Evolutionary conservation across 2,113 vertebrate genomes (phyloP), one percentile per base, ranked within the genome.

Genomic region (Hippocampus comes): DNA sequence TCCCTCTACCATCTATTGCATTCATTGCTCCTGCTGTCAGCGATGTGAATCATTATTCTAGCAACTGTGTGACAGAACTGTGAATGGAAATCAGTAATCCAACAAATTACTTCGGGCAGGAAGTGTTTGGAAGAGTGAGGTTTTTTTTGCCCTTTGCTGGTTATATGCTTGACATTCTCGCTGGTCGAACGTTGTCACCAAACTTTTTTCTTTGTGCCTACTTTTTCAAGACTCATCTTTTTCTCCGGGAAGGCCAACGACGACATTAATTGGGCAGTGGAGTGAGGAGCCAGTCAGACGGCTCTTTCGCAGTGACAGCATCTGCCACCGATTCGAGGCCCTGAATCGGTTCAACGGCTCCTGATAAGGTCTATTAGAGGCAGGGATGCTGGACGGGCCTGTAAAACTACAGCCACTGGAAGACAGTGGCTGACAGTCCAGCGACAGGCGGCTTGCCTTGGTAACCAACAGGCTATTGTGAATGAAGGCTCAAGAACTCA

Each of bases 361-460:
- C 70, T 74, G 75, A 80, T 76, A 74, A 74, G 67, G 74, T 79
- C 79, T 71, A 79, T 75, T 77, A 79, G 79, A 83, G 70, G 42
- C 69, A 77, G 51, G 30, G 25, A 23, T 21, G 55, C 57, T 46
- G 72, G 75, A 78, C 61, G 55, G 2, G 2, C 34, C 1, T 60
- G 64, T 73, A 67, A 72, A 73, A 72, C 51, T 51, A 53, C 68
- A 75, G 76, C 63, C n/a, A 65, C 68, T 67, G 48, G 43, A 38
- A 63, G 71, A 63, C 68, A 51, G 59, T 4, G 66, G 10, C 71
- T 77, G 72, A 72, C 71, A 77, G 78, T 68, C 64, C 27, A 11
- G 63, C 41, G 57, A 72, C 72, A 78, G 72, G 68, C 34, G 49
- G 63, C 6, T 41, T 1, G 73, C 68, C 71, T 64, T 17, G 57